These are phyloP conservation scores for Psettodes erumei DNA, from an alignment of 2,113 vertebrate genomes.

Conservation along the genomic window DNA sequence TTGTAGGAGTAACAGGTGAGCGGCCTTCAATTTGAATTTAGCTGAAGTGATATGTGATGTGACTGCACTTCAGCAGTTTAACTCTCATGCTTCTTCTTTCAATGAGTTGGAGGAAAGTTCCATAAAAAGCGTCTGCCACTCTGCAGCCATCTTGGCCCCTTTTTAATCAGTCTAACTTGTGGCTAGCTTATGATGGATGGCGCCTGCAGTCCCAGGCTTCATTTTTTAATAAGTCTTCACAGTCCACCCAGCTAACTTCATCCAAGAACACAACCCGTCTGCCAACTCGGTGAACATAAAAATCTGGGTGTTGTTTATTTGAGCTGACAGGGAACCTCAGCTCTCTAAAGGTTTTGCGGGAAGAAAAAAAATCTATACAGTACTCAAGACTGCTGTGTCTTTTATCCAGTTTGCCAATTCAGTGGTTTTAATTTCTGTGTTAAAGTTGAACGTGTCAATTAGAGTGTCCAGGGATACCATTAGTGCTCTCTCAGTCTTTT, in stretches of 20 bases:
- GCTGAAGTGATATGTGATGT: not conserved
- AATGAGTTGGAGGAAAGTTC: not conserved
- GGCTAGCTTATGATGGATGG: not conserved
- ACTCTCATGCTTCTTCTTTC: not conserved
- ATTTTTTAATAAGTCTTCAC: slow-evolving; percentile 23
- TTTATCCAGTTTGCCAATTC: slow-evolving; percentile 61
- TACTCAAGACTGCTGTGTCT: slow-evolving; percentile 12
- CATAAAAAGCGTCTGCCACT: not conserved
- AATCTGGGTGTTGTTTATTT: slow-evolving; percentile 37
- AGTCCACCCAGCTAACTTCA: slow-evolving; percentile 3
- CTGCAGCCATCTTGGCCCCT: not conserved
- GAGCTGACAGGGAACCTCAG: slow-evolving; percentile 27
- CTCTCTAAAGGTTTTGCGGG: slow-evolving; percentile 13
- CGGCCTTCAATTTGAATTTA: not conserved
- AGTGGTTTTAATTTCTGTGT: slow-evolving; percentile 65
- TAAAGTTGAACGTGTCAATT: slow-evolving; percentile 68
- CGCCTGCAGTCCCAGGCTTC: not conserved
- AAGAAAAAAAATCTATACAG: slow-evolving; percentile 18
- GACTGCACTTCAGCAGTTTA: not conserved
- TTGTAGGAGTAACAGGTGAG: not conserved
- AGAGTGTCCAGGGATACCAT: slow-evolving; percentile 64
- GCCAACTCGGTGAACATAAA: slow-evolving; percentile 29
- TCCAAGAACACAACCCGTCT: slow-evolving; percentile 21
- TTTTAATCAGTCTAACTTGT: not conserved
- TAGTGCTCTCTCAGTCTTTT: slow-evolving; percentile 57